Percentiles rank a stretch among this genome's conserved stretches.
Conservation (phyloP, 2,113 vertebrate genomes). For the Spermophilus dauricus region DNA sequence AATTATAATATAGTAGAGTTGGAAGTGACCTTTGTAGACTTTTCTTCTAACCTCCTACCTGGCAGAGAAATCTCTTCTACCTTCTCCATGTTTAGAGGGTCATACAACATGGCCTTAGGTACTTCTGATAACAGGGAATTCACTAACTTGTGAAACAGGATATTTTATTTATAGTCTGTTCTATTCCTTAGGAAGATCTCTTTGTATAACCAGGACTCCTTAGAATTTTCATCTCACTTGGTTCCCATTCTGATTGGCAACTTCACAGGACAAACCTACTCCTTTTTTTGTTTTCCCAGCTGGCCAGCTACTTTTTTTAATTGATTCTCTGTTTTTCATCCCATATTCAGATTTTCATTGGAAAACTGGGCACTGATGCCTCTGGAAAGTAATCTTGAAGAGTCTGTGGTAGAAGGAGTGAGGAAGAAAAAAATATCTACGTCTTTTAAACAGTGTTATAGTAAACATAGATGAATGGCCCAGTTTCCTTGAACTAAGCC, state of each 20-base stretch:
- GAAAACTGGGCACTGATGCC: not conserved
- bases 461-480: not conserved
- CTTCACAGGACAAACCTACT: not conserved
- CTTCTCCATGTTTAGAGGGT: not conserved
- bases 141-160: not conserved
- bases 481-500: too few relatives aligned
- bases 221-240: conserved; percentile 14
- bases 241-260: not conserved
- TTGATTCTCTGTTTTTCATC: conserved; percentile 1
- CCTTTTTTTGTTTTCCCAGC: not conserved
- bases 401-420: not conserved
- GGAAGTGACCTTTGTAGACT: conserved; percentile 50
- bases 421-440: not conserved
- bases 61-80: not conserved
- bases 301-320: not conserved
- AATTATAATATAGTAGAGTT: conserved; percentile 62
- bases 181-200: not conserved
- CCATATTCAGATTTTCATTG: conserved; percentile 20
- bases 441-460: conserved; percentile 6
- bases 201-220: not conserved
- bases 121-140: not conserved
- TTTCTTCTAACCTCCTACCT: not conserved
- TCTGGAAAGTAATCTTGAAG: not conserved
- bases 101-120: conserved; percentile 23
- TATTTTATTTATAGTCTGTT: not conserved